These are phyloP conservation scores for Protobothrops flavoviridis DNA, from an alignment of 2,113 vertebrate genomes.

Conservation along the genomic window DNA sequence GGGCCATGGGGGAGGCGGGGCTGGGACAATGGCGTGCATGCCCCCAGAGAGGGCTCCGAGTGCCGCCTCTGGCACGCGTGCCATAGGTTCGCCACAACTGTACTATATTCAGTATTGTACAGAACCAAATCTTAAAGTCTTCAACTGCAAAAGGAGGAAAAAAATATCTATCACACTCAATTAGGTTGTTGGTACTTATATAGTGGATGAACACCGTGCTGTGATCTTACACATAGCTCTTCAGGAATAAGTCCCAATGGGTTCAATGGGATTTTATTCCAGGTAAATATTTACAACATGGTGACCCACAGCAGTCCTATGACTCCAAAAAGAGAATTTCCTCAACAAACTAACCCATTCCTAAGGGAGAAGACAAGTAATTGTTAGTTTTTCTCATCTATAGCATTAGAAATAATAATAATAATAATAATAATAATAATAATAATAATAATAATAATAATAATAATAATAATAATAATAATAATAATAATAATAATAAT, in stretches of 20 bases:
- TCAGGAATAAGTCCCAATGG: not conserved
- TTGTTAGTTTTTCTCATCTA: not conserved
- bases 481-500: too few species aligned
- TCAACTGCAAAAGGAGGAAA: not conserved
- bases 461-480: too few species aligned
- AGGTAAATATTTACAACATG: not conserved
- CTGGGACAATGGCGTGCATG: too few species aligned
- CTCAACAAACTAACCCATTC: not conserved
- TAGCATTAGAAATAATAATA: not conserved
- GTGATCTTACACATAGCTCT: not conserved
- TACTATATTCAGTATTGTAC: not conserved
- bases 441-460: too few species aligned
- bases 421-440: too few species aligned
- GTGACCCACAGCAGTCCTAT: not conserved
- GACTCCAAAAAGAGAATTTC: not conserved
- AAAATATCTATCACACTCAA: not conserved
- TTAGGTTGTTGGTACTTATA: not conserved
- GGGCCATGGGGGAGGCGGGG: too few species aligned
- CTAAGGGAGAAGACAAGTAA: not conserved
- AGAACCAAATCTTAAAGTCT: rapidly evolving
- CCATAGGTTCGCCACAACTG: too few species aligned
- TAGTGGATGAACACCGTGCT: not conserved
- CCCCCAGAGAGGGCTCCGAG: too few species aligned
- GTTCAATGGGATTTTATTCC: not conserved
- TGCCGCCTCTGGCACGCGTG: too few species aligned